phyloP scores from a whole-genome alignment of 2,113 vertebrate species.

The Callipepla squamata region DNA sequence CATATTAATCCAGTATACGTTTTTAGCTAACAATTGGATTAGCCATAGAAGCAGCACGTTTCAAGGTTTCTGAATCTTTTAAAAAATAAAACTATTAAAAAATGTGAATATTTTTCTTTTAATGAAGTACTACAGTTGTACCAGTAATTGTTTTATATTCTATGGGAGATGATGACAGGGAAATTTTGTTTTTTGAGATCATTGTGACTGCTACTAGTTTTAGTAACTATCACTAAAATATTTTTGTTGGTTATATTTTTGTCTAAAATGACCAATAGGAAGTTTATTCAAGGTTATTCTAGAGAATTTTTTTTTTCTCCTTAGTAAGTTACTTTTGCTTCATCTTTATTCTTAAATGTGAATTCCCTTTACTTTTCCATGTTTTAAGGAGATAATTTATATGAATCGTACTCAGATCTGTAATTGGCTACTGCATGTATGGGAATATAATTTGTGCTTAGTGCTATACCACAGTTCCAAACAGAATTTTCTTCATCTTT shows the following conservation, averaged over 20 bases:
- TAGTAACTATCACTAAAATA: neutral
- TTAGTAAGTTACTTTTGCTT: neutral
- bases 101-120: neutral
- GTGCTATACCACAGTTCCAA: neutral
- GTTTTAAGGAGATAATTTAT: neutral
- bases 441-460: neutral
- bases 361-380: neutral
- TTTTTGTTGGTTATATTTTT: neutral
- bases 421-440: neutral
- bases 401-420: neutral
- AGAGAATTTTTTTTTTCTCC: neutral
- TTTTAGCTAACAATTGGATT: neutral
- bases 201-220: rapidly evolving
- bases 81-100: neutral
- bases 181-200: neutral
- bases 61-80: neutral
- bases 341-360: neutral
- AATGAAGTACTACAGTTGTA: neutral
- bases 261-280: neutral
- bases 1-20: rapidly evolving
- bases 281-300: neutral
- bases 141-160: neutral
- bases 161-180: neutral
- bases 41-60: rapidly evolving
- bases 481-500: neutral